Base-by-base conservation (phyloP, 2,797 vertebrate species). In the Lithobates sylvaticus region DNA sequence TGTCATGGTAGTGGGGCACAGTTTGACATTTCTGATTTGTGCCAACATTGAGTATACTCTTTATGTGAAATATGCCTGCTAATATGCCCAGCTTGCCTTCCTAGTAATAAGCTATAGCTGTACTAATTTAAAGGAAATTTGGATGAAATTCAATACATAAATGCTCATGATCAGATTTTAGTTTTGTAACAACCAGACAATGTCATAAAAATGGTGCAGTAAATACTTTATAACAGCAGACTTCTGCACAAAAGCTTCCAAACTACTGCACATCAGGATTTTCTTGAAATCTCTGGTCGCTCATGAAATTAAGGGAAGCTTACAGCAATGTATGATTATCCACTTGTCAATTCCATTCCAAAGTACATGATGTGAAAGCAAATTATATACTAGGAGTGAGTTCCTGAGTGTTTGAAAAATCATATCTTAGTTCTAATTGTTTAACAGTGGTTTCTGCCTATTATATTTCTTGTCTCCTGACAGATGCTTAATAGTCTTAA, bases 261-360 rank as follows among this genome's bases (percentile, higher is more conserved):
- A 77, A 54, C n/a, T 39, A 47, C 44, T 10, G 58, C 50, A 67
- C 54, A 68, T 21, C 76, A 65, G 72, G 42, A 64, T 65, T 73
- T 73, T 50, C 72, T 58, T 80, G 18, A 64, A 74, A 80, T 68
- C 78, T 81, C 15, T 68, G 29, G 54, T 75, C 83, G 71, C 68
- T 84, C 70, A 18, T 36, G 42, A 73, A 85, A 85, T 75, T 68
- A 75, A 75, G 34, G 29, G 58, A 80, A 54, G 50, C n/a, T 85
- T 81, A 42, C 16, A 21, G 44, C 54, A 76, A 76, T 64, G 61
- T 81, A 74, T 81, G 78, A 81, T 86, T 86, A 86, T 61, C 78
- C 64, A 86, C 84, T 81, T 78, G 78, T 70, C 36, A 70, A 81
- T 76, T 68, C 71, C 29, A 61, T 76, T 61, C 42, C 61, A 70